Evolutionary conservation across 2,797 vertebrate species (phyloP), one percentile per base, ranked within the genome.

Genomic region (Poecilia gillii): DNA sequence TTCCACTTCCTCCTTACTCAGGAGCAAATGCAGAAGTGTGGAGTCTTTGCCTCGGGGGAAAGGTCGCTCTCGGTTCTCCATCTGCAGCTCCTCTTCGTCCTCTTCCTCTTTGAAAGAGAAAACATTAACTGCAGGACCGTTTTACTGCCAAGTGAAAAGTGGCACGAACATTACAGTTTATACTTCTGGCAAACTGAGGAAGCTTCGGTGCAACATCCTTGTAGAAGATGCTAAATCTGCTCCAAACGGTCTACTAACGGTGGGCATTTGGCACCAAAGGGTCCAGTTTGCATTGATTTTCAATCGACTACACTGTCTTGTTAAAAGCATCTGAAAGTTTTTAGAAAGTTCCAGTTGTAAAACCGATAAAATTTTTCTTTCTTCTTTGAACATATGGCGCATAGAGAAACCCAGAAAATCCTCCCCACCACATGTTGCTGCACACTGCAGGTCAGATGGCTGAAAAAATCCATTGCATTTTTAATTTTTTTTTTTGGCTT

Each of bases 21-120:
- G 41, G 59, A 6, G 39, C 23, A 8, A 94, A 92, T 92, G 92
- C 90, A 95, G 94, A 95, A 95, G 92, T 91, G 80, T 62, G 25
- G 78, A 46, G 0, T 73, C 64, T 77, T 82, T 4, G 46, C 62
- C 33, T 43, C 1, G 33, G 59, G 75, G 70, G 7, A 82, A 66
- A 81, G 80, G 77, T 80, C 25, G 8, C 76, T 92, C 88, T 94
- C 86, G 12, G 87, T 92, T 89, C 90, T 92, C 84, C 46, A 13
- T 87, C 33, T 25, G 72, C 70, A 23, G 31, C 33, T 82, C 84
- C 59, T 81, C 55, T 0, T 66, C n/a, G 0, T 62, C 55, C 11
- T 84, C 82, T 82, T 88, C 79, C 73, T 79, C 81, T 0, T 75
- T 47, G 14, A 57, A 64, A 33, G 57, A n/a, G 20, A 28, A 59